Evolutionary conservation across 2,888 invertebrate genomes (phyloP).

Genomic region (Melinaea menophilus): DNA sequence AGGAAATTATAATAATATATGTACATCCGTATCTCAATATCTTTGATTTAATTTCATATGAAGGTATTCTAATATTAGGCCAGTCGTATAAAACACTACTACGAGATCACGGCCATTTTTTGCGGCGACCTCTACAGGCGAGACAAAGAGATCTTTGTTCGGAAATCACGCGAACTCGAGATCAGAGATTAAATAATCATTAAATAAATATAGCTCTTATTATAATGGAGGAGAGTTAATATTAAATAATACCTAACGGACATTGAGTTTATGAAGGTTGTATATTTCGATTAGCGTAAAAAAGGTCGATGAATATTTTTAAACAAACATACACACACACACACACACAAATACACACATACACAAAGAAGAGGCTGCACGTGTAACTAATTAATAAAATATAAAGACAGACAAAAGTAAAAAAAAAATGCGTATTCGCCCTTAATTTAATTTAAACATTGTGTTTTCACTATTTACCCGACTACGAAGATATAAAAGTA

Average conservation of each 20-base stretch:
- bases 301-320: slow-evolving; percentile 13
- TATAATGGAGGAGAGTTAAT: slow-evolving; percentile 10
- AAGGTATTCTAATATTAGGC: slow-evolving; percentile 6
- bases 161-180: slow-evolving; percentile 27
- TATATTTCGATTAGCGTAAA: slow-evolving; percentile 10
- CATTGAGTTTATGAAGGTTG: slow-evolving; percentile 15
- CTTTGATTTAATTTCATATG: neutral
- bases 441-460: no score
- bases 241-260: slow-evolving; percentile 2
- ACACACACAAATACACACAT: no score
- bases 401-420: no score
- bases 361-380: no score
- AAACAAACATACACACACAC: slow-evolving; percentile 2
- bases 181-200: slow-evolving; percentile 24
- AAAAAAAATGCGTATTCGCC: no score
- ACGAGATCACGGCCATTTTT: slow-evolving; percentile 32
- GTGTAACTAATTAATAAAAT: no score
- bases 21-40: neutral
- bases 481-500: no score
- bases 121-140: slow-evolving; percentile 32
- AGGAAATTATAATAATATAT: no score
- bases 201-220: slow-evolving; percentile 13
- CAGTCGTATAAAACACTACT: slow-evolving; percentile 5
- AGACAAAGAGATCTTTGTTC: slow-evolving; percentile 31
- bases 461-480: no score